Conservation (phyloP, 2,113 vertebrate species). For the Lophochroa leadbeateri region DNA sequence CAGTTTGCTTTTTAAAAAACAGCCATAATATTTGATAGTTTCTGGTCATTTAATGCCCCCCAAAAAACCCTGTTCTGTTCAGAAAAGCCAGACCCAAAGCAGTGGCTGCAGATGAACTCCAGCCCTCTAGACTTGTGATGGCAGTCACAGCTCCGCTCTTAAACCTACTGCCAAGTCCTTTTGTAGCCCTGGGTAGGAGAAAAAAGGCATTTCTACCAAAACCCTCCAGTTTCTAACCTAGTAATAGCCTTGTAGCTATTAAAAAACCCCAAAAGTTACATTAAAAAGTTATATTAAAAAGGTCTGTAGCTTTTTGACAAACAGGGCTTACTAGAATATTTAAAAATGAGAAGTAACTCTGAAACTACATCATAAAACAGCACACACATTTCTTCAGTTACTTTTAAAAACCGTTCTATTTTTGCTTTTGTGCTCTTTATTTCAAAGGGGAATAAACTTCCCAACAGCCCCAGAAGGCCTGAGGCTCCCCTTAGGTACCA, state of each 20-base stretch:
- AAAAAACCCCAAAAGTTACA: not conserved
- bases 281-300: not conserved
- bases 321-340: not conserved
- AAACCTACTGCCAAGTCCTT: not conserved
- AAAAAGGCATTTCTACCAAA: not conserved
- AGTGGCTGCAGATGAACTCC: not conserved
- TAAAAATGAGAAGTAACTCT: not conserved
- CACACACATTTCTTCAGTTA: not conserved
- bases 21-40: not conserved
- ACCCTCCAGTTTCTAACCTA: not conserved
- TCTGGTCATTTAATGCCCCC: not conserved
- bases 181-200: not conserved
- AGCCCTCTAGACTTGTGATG: not conserved
- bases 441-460: not conserved
- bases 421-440: not conserved
- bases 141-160: not conserved
- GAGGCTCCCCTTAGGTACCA: not conserved
- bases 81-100: not conserved
- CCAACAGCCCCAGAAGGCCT: not conserved
- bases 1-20: not conserved
- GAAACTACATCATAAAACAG: accelerated
- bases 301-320: not conserved
- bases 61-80: not conserved
- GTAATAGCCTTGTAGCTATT: not conserved
- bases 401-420: not conserved